Percentiles rank a stretch among this genome's conserved stretches.
phyloP scores from a whole-genome alignment of 2,113 vertebrate species.

The Rhea pennata region DNA sequence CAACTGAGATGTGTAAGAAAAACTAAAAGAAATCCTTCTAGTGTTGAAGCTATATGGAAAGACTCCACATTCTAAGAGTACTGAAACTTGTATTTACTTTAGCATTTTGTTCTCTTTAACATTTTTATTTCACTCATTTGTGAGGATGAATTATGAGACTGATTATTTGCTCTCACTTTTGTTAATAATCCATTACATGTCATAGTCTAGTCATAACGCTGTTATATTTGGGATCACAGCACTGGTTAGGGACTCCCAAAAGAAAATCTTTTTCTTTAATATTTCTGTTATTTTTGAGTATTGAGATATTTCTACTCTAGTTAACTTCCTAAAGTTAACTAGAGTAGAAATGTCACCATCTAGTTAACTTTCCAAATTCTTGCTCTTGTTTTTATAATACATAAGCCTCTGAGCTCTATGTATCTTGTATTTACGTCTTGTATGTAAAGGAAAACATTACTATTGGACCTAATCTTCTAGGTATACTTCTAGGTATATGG shows the following conservation, averaged over 20 bases:
- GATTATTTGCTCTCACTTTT: not conserved
- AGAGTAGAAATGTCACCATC: not conserved
- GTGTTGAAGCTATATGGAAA: not conserved
- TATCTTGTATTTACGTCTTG: too few species aligned
- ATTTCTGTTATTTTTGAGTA: not conserved
- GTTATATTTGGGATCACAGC: not conserved
- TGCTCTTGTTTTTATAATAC: too few species aligned
- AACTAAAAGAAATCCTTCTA: not conserved
- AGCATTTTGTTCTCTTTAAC: not conserved
- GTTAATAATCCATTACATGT: not conserved
- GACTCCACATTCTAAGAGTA: not conserved
- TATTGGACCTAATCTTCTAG: not conserved
- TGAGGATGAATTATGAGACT: not conserved
- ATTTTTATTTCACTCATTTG: not conserved
- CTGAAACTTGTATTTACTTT: not conserved
- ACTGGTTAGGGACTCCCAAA: rapidly evolving
- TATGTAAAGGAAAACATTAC: not conserved
- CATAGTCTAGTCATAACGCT: not conserved
- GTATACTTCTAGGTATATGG: not conserved
- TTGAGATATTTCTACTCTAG: not conserved
- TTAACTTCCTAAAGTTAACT: not conserved
- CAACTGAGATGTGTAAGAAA: not conserved
- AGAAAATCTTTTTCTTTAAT: not conserved
- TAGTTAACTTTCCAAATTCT: not conserved
- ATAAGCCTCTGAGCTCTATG: not conserved